Conservation (phyloP, 1,140 invertebrate species). For the Dendroctonus ponderosae region DNA sequence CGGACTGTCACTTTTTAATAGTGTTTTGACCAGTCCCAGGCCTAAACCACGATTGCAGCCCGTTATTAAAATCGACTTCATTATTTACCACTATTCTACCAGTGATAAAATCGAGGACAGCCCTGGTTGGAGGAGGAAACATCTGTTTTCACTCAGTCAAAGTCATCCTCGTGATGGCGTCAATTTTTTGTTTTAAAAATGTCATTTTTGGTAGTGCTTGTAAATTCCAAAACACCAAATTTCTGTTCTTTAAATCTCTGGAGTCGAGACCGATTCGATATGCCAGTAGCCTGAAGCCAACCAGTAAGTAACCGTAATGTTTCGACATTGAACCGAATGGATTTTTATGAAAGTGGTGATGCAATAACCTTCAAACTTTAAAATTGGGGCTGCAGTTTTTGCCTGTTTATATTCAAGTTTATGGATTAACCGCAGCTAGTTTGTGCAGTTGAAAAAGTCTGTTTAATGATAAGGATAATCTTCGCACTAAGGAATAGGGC, state of each 20-base stretch:
- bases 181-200: slow-evolving; percentile 44
- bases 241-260: slow-evolving; percentile 29
- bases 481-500: too few relatives aligned
- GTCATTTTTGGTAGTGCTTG: slow-evolving; percentile 39
- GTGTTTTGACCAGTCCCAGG: slow-evolving; percentile 75
- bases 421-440: too few relatives aligned
- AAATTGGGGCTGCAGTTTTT: too few relatives aligned
- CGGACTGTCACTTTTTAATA: slow-evolving; percentile 54
- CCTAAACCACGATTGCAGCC: slow-evolving; percentile 87
- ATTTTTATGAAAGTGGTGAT: slow-evolving; percentile 8
- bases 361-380: slow-evolving; percentile 27
- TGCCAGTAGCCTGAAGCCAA: slow-evolving; percentile 1
- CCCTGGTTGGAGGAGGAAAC: neutral
- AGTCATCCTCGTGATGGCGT: slow-evolving; percentile 38
- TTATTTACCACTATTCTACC: slow-evolving; percentile 42
- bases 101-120: slow-evolving; percentile 9
- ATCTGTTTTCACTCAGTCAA: slow-evolving; percentile 10
- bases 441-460: too few relatives aligned
- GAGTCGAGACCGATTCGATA: slow-evolving; percentile 10
- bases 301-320: slow-evolving; percentile 27
- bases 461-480: too few relatives aligned
- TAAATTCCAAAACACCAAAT: slow-evolving; percentile 34
- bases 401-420: too few relatives aligned
- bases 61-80: slow-evolving; percentile 81
- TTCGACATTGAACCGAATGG: slow-evolving; percentile 27